These are phyloP conservation scores for Bujurquina vittata DNA, from an alignment of 2,113 vertebrate genomes.

Conservation along the genomic window DNA sequence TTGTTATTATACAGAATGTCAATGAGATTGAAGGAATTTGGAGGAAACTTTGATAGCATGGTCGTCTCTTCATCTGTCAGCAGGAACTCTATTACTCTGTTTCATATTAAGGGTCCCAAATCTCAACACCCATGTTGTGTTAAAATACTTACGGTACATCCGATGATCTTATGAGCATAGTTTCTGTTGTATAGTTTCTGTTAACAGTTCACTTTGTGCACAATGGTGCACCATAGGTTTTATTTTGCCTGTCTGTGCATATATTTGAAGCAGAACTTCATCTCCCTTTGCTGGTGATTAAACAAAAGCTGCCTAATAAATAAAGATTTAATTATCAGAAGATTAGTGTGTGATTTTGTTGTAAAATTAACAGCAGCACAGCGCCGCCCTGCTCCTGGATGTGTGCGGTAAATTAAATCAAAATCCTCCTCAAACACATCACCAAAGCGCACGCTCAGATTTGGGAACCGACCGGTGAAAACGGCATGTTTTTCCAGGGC, in stretches of 20 bases:
- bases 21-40: no score
- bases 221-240: background rate
- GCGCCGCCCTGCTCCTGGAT: background rate
- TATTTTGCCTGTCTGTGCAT: constrained; percentile 24
- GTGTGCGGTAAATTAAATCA: constrained; percentile 61
- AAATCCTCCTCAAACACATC: constrained; percentile 73
- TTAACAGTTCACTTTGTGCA: constrained; percentile 15
- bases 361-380: constrained; percentile 45
- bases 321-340: constrained; percentile 57
- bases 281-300: constrained; percentile 2
- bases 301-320: constrained; percentile 52
- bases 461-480: background rate
- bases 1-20: no score
- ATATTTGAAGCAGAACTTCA: constrained; percentile 48
- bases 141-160: background rate
- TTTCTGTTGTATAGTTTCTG: background rate
- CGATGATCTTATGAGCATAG: background rate
- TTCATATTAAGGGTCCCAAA: background rate
- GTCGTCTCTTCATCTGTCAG: background rate
- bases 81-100: background rate
- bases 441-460: background rate
- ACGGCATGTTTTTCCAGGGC: constrained; percentile 43
- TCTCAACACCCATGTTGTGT: background rate
- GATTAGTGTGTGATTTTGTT: constrained; percentile 61
- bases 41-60: background rate